These are phyloP conservation scores for Papilio demoleus DNA, from an alignment of 2,888 invertebrate species.

Conservation along the genomic window DNA sequence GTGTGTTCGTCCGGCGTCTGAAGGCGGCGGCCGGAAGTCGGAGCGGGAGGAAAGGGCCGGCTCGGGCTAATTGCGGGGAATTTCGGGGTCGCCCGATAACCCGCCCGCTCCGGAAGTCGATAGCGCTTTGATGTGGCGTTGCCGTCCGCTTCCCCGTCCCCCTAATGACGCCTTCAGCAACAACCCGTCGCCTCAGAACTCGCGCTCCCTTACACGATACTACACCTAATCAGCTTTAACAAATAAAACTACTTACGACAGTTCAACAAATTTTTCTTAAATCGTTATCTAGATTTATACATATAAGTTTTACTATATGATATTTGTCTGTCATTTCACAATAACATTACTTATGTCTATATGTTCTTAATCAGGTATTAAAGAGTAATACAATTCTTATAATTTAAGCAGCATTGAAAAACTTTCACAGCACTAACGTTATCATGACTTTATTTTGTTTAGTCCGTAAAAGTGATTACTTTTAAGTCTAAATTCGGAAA, in stretches of 20 bases:
- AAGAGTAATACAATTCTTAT: too few species aligned
- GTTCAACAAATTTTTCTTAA: neutral
- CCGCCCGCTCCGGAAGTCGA: constrained; percentile 78
- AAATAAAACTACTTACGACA: neutral
- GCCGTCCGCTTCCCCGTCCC: constrained; percentile 64
- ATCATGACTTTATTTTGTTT: too few species aligned
- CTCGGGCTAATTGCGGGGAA: constrained; percentile 74
- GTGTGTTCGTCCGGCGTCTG: constrained; percentile 49
- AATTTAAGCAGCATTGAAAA: too few species aligned
- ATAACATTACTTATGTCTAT: too few species aligned
- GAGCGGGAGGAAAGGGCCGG: constrained; percentile 61
- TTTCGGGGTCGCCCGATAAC: constrained; percentile 81
- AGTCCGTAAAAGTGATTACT: too few species aligned
- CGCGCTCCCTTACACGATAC: neutral
- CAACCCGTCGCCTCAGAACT: neutral
- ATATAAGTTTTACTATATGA: too few species aligned
- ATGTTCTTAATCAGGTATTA: too few species aligned
- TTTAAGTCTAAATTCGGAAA: too few species aligned
- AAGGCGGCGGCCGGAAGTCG: constrained; percentile 57
- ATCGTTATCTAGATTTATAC: neutral
- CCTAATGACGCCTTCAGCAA: constrained; percentile 40
- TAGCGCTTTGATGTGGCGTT: constrained; percentile 77
- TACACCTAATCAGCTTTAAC: neutral
- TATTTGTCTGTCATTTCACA: neutral
- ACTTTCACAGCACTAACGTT: too few species aligned